phyloP scores from a whole-genome alignment of 2,888 invertebrate species.

The Cremastinae sp. region DNA sequence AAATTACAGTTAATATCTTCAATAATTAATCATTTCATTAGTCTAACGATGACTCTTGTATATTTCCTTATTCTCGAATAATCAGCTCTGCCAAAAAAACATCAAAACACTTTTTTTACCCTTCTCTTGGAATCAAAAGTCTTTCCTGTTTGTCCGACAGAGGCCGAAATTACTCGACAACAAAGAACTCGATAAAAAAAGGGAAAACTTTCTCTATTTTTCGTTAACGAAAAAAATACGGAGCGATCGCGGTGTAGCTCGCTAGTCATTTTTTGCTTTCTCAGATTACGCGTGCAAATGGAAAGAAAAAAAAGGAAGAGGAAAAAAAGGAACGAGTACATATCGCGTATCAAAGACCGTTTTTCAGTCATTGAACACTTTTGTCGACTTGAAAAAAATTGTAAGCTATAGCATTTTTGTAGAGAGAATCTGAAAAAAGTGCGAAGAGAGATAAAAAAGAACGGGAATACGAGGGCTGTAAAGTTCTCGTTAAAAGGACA shows the following conservation, averaged over 20 bases:
- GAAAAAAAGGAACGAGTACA: constrained; percentile 9
- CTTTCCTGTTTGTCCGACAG: not conserved
- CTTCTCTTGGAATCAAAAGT: too few species aligned
- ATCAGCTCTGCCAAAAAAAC: too few species aligned
- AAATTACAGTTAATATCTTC: too few species aligned
- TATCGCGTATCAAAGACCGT: constrained; percentile 41
- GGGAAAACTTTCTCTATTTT: too few species aligned
- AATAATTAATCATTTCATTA: too few species aligned
- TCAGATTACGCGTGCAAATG: constrained; percentile 27
- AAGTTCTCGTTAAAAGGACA: constrained; percentile 30
- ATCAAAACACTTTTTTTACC: too few species aligned
- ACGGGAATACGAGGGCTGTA: not conserved
- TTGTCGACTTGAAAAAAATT: constrained; percentile 20
- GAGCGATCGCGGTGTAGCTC: constrained; percentile 11
- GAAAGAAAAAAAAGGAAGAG: not conserved
- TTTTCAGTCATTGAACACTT: constrained; percentile 44
- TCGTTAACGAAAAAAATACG: constrained; percentile 1
- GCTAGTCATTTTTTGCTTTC: constrained; percentile 8
- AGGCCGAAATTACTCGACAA: too few species aligned
- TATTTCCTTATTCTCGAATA: too few species aligned
- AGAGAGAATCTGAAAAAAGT: constrained; percentile 21
- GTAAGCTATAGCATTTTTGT: constrained; percentile 9
- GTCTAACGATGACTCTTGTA: too few species aligned
- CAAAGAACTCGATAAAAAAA: constrained; percentile 1
- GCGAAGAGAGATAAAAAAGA: constrained; percentile 12